These are phyloP conservation scores for Hippopotamyrus pictus DNA, from an alignment of 2,797 vertebrate species.

Conservation along the genomic window DNA sequence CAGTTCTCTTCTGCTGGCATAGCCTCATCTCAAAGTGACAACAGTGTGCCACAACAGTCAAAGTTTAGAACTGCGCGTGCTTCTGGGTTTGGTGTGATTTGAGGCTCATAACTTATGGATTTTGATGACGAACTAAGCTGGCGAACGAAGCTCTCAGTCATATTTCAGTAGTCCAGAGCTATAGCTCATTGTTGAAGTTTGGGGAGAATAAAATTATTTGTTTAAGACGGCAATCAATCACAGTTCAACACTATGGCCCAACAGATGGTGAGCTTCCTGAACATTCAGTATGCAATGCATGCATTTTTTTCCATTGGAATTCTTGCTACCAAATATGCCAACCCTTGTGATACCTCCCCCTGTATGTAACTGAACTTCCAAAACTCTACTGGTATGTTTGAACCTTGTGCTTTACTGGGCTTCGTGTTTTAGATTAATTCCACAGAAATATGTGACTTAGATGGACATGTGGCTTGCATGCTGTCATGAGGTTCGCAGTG, in stretches of 20 bases:
- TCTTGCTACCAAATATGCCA: not conserved
- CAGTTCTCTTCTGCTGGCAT: not conserved
- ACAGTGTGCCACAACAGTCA: not conserved
- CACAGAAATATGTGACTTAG: not conserved
- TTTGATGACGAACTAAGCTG: not conserved
- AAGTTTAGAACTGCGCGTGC: not conserved
- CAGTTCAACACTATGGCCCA: not conserved
- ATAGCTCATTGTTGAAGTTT: not conserved
- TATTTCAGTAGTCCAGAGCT: not conserved
- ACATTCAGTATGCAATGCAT: not conserved
- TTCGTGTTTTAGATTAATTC: not conserved
- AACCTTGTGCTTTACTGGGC: not conserved
- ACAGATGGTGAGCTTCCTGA: not conserved
- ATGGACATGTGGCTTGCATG: not conserved
- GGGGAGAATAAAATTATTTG: not conserved
- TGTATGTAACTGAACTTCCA: not conserved
- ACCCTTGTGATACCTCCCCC: not conserved
- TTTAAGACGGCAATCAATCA: not conserved
- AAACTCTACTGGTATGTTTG: not conserved
- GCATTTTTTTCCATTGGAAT: not conserved
- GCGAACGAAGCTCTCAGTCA: not conserved
- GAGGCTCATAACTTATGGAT: not conserved
- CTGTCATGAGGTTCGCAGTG: not conserved
- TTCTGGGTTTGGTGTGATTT: not conserved
- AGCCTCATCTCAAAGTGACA: not conserved